Evolutionary conservation across 2,888 invertebrate species (phyloP).

Genomic region (Oscheius onirici): DNA sequence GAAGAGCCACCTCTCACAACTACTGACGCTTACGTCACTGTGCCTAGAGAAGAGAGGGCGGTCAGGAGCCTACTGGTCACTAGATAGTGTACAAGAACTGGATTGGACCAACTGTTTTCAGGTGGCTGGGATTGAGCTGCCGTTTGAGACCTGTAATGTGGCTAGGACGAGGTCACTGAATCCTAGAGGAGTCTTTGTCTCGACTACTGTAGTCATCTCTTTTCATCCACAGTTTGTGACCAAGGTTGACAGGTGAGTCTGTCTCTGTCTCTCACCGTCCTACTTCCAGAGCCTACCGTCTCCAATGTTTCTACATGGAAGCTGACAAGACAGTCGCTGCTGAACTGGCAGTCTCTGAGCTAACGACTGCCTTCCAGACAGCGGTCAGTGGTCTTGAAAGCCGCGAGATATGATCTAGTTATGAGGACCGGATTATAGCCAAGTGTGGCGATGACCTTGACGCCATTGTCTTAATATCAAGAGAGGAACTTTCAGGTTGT

Average conservation of each 20-base stretch:
- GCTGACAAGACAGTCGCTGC: constrained; percentile 66
- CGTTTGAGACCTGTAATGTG: constrained; percentile 67
- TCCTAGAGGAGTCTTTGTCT: constrained; percentile 66
- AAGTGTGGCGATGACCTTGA: neutral
- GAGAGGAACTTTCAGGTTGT: constrained; percentile 50
- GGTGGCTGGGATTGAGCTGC: constrained; percentile 66
- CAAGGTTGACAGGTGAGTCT: constrained; percentile 42
- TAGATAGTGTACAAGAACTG: too few species aligned
- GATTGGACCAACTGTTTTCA: neutral
- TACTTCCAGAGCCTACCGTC: constrained; percentile 56
- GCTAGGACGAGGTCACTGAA: constrained; percentile 65
- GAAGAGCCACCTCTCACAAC: too few species aligned
- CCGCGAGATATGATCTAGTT: constrained; percentile 10
- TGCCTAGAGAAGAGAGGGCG: too few species aligned
- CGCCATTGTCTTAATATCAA: constrained; percentile 7
- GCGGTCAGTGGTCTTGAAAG: constrained; percentile 44
- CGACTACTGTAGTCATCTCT: constrained; percentile 66
- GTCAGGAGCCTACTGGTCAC: too few species aligned
- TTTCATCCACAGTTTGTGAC: constrained; percentile 69
- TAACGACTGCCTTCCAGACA: constrained; percentile 66
- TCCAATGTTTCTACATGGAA: constrained; percentile 70
- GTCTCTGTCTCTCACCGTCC: neutral
- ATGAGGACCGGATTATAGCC: constrained; percentile 23
- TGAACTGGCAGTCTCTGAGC: constrained; percentile 64
- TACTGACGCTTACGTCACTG: too few species aligned